Conservation (phyloP, 2,888 invertebrate genomes). For the Ellobium chinense region DNA sequence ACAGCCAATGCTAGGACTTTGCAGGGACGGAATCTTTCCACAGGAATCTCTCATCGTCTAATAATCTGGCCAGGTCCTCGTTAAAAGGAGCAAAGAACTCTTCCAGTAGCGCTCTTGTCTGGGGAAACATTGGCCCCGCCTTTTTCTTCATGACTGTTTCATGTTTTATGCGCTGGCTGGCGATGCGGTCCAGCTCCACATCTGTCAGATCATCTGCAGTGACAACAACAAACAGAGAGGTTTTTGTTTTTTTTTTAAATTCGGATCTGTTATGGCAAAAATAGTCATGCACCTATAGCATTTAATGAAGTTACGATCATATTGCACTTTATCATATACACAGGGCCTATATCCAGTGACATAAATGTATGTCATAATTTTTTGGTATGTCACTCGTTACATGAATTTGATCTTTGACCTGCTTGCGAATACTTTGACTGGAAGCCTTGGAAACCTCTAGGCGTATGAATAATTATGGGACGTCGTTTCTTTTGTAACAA, state of each 20-base stretch:
- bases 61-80: conserved; percentile 53
- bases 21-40: conserved; percentile 46
- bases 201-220: conserved; percentile 51
- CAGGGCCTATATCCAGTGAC: no score
- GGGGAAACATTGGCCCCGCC: conserved; percentile 57
- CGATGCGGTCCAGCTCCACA: conserved; percentile 43
- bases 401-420: no score
- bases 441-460: no score
- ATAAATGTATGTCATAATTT: no score
- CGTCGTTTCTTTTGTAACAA: no score
- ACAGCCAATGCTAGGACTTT: background rate
- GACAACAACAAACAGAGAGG: background rate
- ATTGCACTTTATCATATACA: no score
- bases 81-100: conserved; percentile 58
- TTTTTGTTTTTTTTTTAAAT: no score
- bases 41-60: conserved; percentile 55
- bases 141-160: conserved; percentile 55
- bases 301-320: no score
- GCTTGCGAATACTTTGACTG: no score
- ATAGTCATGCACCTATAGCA: background rate
- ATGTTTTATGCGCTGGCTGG: conserved; percentile 45
- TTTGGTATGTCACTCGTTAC: no score
- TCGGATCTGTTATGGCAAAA: no score
- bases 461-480: no score
- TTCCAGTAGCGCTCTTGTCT: conserved; percentile 55